These are phyloP conservation scores for Hirudo medicinalis DNA, from an alignment of 1,140 invertebrate species.

Conservation along the genomic window DNA sequence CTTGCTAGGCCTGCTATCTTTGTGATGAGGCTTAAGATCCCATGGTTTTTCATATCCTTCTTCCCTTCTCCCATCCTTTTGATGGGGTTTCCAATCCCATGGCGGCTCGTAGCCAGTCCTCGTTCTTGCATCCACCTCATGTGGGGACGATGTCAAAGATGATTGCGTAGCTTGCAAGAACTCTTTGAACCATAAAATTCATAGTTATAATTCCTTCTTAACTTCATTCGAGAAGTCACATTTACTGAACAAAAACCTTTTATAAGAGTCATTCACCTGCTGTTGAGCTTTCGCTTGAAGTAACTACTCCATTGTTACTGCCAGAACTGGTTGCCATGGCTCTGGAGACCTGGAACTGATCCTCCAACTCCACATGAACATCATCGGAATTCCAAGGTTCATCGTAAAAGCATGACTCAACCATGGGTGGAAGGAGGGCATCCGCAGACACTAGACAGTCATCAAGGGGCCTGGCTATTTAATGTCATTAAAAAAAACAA, in stretches of 20 bases:
- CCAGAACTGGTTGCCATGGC: slow-evolving; percentile 5
- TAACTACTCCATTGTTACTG: not conserved
- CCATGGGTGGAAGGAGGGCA: not conserved
- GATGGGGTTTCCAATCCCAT: slow-evolving; percentile 23
- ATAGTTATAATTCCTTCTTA: too few relatives aligned
- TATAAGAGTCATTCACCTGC: too few relatives aligned
- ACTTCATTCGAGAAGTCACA: too few relatives aligned
- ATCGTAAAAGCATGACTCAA: slow-evolving; percentile 10
- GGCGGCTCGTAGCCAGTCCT: slow-evolving; percentile 22
- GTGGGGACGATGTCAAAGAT: not conserved
- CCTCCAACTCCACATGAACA: slow-evolving; percentile 16
- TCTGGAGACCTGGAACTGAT: slow-evolving; percentile 14
- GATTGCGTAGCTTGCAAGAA: too few relatives aligned
- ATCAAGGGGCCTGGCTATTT: not conserved
- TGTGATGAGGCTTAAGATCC: slow-evolving; percentile 20
- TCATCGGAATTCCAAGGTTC: slow-evolving; percentile 19
- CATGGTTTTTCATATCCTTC: slow-evolving; percentile 23
- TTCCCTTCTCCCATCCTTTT: slow-evolving; percentile 18
- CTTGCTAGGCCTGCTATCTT: slow-evolving; percentile 17
- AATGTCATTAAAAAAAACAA: too few relatives aligned
- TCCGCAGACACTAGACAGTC: not conserved
- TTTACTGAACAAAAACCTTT: too few relatives aligned
- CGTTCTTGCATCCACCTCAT: slow-evolving; percentile 16
- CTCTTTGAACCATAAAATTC: too few relatives aligned
- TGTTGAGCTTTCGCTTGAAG: too few relatives aligned